A percentile compares a stretch with the other conserved stretches of the same genome.
Conservation (phyloP, 2,797 vertebrate species). For the Argyrosomus regius region DNA sequence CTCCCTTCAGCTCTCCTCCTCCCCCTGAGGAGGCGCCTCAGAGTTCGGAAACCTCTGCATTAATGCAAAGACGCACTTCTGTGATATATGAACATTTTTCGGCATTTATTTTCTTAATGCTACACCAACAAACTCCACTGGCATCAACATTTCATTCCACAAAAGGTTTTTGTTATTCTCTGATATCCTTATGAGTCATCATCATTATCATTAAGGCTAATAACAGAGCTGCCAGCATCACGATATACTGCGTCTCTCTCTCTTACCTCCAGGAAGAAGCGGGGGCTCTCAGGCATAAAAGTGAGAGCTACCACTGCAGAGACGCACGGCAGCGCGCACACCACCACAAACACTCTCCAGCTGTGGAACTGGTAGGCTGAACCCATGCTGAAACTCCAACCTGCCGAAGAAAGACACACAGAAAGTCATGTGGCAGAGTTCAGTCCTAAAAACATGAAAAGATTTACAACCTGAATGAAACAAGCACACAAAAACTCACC, state of each 20-base stretch:
- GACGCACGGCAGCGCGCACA: constrained; percentile 95
- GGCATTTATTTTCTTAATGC: background rate
- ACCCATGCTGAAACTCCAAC: constrained; percentile 99
- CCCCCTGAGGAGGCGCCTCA: no score
- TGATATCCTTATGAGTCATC: background rate
- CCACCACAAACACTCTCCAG: constrained; percentile 97
- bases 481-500: background rate
- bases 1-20: background rate
- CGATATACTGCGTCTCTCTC: background rate
- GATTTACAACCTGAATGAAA: background rate
- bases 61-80: background rate
- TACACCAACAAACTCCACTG: background rate
- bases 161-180: background rate
- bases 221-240: background rate
- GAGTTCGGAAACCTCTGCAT: background rate
- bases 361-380: constrained; percentile 99
- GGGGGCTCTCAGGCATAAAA: constrained; percentile 97
- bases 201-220: constrained; percentile 16
- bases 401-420: constrained; percentile 73
- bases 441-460: background rate
- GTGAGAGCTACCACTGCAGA: constrained; percentile 95
- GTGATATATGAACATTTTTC: background rate
- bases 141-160: no score
- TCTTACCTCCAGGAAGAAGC: constrained; percentile 94
- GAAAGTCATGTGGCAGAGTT: constrained; percentile 7